Percentiles rank a stretch among this genome's conserved stretches.
Evolutionary conservation across 2,113 vertebrate genomes (phyloP).

Genomic region (Zootoca vivipara): DNA sequence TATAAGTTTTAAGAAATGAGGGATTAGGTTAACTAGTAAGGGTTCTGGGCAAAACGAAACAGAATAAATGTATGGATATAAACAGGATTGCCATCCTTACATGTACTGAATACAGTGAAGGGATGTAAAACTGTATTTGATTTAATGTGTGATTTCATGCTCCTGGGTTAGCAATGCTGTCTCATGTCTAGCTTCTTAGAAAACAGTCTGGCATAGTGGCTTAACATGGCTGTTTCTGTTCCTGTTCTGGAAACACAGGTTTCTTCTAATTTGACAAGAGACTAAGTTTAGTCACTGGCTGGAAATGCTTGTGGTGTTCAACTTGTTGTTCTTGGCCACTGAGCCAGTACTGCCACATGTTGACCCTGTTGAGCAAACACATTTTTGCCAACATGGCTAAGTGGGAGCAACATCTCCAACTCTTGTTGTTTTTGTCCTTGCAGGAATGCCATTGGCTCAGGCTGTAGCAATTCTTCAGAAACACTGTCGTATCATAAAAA

Average conservation of each 20-base stretch:
- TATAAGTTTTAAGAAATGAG: neutral
- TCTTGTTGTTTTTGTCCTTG: conserved; percentile 43
- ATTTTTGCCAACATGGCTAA: neutral
- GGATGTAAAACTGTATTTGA: neutral
- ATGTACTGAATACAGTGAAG: accelerated
- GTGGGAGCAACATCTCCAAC: accelerated
- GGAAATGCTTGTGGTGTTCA: conserved; percentile 21
- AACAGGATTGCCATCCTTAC: neutral
- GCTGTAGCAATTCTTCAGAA: conserved; percentile 98
- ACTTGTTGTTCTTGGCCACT: conserved; percentile 22
- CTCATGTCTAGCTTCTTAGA: neutral
- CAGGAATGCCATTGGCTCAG: conserved; percentile 98
- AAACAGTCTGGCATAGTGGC: neutral
- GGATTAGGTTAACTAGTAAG: neutral
- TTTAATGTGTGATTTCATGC: accelerated
- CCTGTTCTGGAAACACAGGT: conserved; percentile 7
- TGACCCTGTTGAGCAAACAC: conserved; percentile 19
- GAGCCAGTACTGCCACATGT: conserved; percentile 20
- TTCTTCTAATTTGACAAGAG: neutral
- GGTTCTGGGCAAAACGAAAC: neutral
- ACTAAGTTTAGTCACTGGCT: neutral
- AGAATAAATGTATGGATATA: neutral
- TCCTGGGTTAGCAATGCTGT: neutral
- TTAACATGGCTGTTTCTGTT: neutral
- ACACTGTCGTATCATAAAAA: conserved; percentile 97